A percentile compares a stretch with the other conserved stretches of the same genome.
phyloP scores from a whole-genome alignment of 92 coral and sea anemone genomes.

The Micromussa lordhowensis region DNA sequence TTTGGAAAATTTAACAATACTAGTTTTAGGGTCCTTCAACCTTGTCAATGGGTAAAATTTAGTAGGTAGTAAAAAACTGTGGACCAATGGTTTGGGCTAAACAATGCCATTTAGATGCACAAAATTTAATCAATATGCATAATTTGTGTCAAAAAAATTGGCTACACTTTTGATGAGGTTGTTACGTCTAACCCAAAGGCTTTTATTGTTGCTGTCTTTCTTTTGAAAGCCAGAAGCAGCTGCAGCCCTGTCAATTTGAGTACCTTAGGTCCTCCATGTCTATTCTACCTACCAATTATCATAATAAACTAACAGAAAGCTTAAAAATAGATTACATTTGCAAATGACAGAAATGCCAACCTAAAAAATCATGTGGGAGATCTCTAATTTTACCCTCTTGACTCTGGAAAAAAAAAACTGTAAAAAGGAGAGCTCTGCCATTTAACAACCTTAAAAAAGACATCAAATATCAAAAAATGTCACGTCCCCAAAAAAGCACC shows the following conservation, averaged over 20 bases:
- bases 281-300: background rate
- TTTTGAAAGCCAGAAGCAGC: background rate
- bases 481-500: too few relatives aligned
- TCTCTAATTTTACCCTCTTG: too few relatives aligned
- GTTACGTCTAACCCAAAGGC: background rate
- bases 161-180: background rate
- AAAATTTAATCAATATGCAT: background rate
- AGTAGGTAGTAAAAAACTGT: background rate
- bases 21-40: background rate
- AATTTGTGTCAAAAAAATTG: background rate
- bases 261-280: background rate
- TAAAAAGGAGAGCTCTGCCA: too few relatives aligned
- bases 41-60: background rate
- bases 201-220: background rate
- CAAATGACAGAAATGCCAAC: too few relatives aligned
- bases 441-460: too few relatives aligned
- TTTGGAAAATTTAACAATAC: background rate
- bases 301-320: background rate
- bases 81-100: background rate
- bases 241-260: background rate
- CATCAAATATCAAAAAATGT: too few relatives aligned
- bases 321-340: too few relatives aligned
- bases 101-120: background rate
- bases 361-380: too few relatives aligned
- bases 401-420: too few relatives aligned